phyloP scores from a whole-genome alignment of 2,113 vertebrate genomes.

The Tricholaema leucomelas region DNA sequence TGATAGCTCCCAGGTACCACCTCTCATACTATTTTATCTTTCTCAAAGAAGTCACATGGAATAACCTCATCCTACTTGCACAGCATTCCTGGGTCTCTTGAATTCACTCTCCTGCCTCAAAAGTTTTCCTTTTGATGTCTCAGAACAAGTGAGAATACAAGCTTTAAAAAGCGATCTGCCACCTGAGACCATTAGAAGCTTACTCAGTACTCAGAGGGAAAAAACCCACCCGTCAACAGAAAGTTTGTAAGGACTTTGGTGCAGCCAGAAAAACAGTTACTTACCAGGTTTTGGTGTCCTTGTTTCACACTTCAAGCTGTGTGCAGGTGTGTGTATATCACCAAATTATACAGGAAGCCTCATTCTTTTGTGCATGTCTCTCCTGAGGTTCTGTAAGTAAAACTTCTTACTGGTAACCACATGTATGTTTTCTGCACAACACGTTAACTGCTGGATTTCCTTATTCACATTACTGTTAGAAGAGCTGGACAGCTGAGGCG shows the following conservation, averaged over 20 bases:
- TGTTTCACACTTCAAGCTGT: not conserved
- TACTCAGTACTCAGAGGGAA: not conserved
- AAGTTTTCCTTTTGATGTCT: not conserved
- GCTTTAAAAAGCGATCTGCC: not conserved
- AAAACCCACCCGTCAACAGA: not conserved
- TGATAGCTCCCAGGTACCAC: not conserved
- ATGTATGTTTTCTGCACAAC: not conserved
- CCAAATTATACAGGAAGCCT: rapidly evolving
- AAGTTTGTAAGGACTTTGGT: not conserved
- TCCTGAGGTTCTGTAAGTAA: not conserved
- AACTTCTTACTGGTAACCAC: not conserved
- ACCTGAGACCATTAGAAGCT: not conserved
- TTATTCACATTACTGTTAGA: not conserved
- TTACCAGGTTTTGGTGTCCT: not conserved
- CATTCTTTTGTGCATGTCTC: not conserved
- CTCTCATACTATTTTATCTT: not conserved
- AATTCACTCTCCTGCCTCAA: not conserved
- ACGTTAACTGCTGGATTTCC: not conserved
- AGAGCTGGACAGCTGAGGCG: not conserved
- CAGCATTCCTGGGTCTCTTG: not conserved
- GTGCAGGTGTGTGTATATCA: not conserved
- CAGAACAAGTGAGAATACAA: not conserved
- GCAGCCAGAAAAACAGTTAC: not conserved
- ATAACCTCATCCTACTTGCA: not conserved
- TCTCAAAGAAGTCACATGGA: not conserved